Percentiles rank a stretch among this genome's conserved stretches.
These are phyloP conservation scores for Tenthredo livida DNA, from an alignment of 2,888 invertebrate genomes.

Conservation along the genomic window DNA sequence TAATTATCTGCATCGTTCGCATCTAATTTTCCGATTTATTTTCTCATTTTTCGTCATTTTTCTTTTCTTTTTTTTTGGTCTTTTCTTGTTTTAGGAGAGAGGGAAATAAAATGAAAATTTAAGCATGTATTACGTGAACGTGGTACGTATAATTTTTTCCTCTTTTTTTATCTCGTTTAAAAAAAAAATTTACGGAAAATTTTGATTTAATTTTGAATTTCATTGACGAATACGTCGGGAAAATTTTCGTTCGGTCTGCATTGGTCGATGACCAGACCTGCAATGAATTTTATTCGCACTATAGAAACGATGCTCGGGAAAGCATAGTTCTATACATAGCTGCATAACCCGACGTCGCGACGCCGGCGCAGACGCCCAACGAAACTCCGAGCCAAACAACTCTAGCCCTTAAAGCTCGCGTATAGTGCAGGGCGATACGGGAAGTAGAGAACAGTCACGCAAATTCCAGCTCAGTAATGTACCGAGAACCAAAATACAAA, in stretches of 20 bases:
- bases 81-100: too few relatives aligned
- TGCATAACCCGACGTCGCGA: conserved; percentile 60
- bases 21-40: background rate
- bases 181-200: background rate
- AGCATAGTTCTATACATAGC: conserved; percentile 66
- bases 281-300: conserved; percentile 69
- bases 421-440: too few relatives aligned
- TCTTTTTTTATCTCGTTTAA: background rate
- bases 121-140: background rate
- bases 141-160: background rate
- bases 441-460: background rate
- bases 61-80: too few relatives aligned
- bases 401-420: conserved; percentile 16
- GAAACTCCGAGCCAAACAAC: background rate
- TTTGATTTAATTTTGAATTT: background rate
- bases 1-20: background rate
- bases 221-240: background rate
- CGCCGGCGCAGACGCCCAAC: conserved; percentile 68
- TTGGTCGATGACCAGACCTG: conserved; percentile 65
- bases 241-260: conserved; percentile 42
- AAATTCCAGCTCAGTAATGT: conserved; percentile 7
- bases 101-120: too few relatives aligned
- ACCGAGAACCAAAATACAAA: background rate
- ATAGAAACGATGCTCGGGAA: conserved; percentile 64
- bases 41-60: too few relatives aligned